Evolutionary conservation across 2,888 invertebrate species (phyloP).

Genomic region (Silvanus unidentatus): DNA sequence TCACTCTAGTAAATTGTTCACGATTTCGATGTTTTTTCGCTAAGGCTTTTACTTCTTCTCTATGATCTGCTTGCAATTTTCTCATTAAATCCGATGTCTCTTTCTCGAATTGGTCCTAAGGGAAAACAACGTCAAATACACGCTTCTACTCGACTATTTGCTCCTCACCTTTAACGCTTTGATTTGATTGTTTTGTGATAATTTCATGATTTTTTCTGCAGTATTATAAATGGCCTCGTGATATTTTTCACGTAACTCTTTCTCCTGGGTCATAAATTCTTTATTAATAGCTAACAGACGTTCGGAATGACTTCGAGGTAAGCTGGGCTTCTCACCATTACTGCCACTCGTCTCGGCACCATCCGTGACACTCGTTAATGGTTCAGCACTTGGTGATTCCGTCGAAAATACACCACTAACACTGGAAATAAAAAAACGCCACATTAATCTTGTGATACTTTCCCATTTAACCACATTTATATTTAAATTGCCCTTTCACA

Average conservation of each 20-base stretch:
- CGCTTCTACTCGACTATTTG: not conserved
- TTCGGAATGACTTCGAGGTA: conserved; percentile 60
- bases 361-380: conserved; percentile 41
- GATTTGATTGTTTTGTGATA: conserved; percentile 74
- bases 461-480: too few species aligned
- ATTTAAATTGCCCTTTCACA: too few species aligned
- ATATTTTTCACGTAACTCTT: conserved; percentile 76
- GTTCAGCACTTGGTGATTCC: conserved; percentile 45
- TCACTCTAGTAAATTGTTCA: conserved; percentile 81
- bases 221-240: conserved; percentile 71
- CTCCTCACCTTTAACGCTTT: conserved; percentile 61
- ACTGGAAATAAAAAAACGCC: conserved; percentile 27
- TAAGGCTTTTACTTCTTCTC: conserved; percentile 82
- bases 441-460: too few species aligned
- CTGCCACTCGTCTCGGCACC: conserved; percentile 44
- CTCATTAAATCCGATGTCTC: conserved; percentile 72
- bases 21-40: conserved; percentile 85
- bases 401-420: conserved; percentile 43
- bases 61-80: conserved; percentile 72
- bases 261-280: conserved; percentile 65
- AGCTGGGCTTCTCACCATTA: conserved; percentile 47
- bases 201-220: conserved; percentile 74
- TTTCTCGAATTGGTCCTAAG: conserved; percentile 59
- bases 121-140: conserved; percentile 10
- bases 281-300: conserved; percentile 57